Evolutionary conservation across 2,888 invertebrate species (phyloP).

Genomic region (Pyrgus malvae): DNA sequence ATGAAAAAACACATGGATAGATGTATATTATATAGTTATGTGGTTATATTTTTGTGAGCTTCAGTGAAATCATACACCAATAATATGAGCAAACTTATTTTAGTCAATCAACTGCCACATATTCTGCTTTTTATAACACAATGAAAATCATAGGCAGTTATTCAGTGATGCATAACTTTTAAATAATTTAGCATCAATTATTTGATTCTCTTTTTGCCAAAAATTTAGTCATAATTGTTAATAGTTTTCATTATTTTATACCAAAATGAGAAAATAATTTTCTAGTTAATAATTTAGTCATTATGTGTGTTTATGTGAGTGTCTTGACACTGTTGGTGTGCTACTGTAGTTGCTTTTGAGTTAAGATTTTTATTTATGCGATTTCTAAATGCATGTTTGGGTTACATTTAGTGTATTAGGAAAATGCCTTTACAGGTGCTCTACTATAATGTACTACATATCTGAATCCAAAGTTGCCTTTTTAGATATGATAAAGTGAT

Average conservation of each 20-base stretch:
- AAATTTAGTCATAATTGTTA: constrained; percentile 72
- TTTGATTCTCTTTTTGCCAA: constrained; percentile 80
- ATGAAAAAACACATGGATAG: constrained; percentile 79
- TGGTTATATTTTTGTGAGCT: constrained; percentile 39
- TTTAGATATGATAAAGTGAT: constrained; percentile 77
- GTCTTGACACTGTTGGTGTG: constrained; percentile 65
- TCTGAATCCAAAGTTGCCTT: constrained; percentile 80
- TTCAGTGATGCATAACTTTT: constrained; percentile 52
- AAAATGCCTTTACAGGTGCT: constrained; percentile 77
- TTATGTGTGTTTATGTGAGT: constrained; percentile 76
- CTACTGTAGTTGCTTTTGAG: constrained; percentile 73
- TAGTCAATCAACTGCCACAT: constrained; percentile 18
- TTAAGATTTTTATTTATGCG: constrained; percentile 63
- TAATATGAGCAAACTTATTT: not conserved
- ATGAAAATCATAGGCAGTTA: constrained; percentile 12
- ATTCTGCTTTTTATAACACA: constrained; percentile 18
- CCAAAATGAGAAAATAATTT: constrained; percentile 68
- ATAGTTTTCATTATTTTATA: constrained; percentile 65
- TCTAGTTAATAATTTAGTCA: constrained; percentile 81
- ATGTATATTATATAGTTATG: constrained; percentile 21
- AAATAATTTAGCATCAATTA: constrained; percentile 47
- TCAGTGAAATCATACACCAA: constrained; percentile 14
- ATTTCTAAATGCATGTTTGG: constrained; percentile 68
- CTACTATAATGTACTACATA: constrained; percentile 74
- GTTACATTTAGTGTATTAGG: constrained; percentile 61